Conservation (phyloP, 2,113 vertebrate species). For the Anarhynchus alexandrinus region DNA sequence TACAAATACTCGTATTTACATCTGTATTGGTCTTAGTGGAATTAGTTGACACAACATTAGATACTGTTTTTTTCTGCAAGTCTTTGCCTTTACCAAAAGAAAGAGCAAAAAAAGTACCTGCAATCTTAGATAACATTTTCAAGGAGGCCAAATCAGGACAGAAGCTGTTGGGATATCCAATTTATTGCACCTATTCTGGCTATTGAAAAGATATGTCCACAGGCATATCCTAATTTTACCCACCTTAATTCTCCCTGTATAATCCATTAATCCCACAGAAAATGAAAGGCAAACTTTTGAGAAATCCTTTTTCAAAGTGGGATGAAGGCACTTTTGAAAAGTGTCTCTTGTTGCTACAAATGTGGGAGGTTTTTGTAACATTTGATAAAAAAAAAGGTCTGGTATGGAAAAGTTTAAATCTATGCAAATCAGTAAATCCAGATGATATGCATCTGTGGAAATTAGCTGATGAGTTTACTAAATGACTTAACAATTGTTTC, state of each 20-base stretch:
- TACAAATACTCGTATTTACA: not conserved
- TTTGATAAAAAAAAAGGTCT: not conserved
- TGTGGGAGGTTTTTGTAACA: not conserved
- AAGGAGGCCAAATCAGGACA: not conserved
- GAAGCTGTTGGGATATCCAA: not conserved
- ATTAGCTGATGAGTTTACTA: constrained; percentile 51
- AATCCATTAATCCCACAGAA: not conserved
- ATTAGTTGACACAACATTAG: not conserved
- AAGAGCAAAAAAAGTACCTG: not conserved
- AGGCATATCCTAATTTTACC: not conserved
- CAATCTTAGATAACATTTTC: not conserved
- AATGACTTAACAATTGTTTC: constrained; percentile 51
- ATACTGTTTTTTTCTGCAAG: not conserved
- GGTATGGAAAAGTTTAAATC: not conserved
- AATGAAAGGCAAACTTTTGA: not conserved
- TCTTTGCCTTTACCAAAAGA: not conserved
- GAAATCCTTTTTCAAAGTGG: not conserved
- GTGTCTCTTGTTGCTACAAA: not conserved
- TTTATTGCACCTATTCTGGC: not conserved
- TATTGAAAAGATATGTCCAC: not conserved
- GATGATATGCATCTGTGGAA: constrained; percentile 43
- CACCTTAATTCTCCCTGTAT: not conserved
- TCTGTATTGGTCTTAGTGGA: not conserved
- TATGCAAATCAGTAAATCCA: constrained; percentile 41
- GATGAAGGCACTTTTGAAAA: not conserved